phyloP scores from a whole-genome alignment of 2,888 invertebrate species.

The Eupithecia exiguata region DNA sequence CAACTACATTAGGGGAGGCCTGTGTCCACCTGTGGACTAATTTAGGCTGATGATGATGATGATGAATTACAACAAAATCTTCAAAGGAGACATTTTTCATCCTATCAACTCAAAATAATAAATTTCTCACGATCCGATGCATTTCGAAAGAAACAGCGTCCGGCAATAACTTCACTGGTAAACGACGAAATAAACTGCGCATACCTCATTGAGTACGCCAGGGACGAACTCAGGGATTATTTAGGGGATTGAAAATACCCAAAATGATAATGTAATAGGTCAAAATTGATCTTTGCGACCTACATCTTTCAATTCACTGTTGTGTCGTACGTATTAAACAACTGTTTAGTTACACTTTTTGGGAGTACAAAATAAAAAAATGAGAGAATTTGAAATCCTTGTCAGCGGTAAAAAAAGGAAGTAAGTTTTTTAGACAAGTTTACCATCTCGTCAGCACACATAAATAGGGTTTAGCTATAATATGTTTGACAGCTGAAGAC shows the following conservation, averaged over 20 bases:
- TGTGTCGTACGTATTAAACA: neutral
- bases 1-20: no score
- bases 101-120: slow-evolving; percentile 22
- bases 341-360: no score
- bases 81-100: slow-evolving; percentile 24
- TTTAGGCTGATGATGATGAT: no score
- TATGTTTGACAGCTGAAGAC: no score
- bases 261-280: neutral
- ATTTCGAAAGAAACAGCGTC: slow-evolving; percentile 31
- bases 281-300: neutral
- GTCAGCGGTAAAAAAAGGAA: no score
- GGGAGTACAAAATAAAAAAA: no score
- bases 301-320: neutral
- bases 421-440: no score
- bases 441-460: no score
- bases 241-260: neutral
- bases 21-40: no score
- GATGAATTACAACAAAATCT: no score
- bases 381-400: no score
- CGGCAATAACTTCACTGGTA: slow-evolving; percentile 35
- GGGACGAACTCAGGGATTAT: slow-evolving; percentile 13
- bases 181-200: slow-evolving; percentile 39
- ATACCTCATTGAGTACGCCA: slow-evolving; percentile 42
- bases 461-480: no score
- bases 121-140: slow-evolving; percentile 27